Evolutionary conservation across 1,140 invertebrate species (phyloP).

Genomic region (Mizuhopecten yessoensis): DNA sequence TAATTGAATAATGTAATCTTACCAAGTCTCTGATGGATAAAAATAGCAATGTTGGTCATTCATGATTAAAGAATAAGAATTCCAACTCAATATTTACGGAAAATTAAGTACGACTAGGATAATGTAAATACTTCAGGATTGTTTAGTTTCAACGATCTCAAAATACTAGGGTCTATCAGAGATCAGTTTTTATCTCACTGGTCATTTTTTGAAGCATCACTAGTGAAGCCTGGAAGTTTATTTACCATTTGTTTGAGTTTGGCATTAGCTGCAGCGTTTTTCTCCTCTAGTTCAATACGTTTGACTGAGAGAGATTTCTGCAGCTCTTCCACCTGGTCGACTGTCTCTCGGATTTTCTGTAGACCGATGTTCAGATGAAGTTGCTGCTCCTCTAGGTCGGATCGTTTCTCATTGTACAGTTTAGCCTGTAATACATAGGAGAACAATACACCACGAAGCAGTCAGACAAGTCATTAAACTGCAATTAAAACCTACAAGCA

Average conservation of each 20-base stretch:
- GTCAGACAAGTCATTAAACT: no score
- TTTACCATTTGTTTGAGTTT: constrained; percentile 98
- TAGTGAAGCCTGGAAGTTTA: neutral
- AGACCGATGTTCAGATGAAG: constrained; percentile 99
- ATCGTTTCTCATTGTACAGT: constrained; percentile 98
- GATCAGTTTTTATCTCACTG: no score
- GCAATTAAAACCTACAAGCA: neutral
- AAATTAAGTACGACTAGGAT: neutral
- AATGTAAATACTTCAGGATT: no score
- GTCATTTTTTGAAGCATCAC: no score
- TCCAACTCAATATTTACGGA: neutral
- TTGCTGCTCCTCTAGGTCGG: constrained; percentile 99
- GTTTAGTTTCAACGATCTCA: constrained; percentile 99
- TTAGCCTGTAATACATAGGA: constrained; percentile 87
- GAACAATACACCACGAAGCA: neutral
- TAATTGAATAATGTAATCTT: neutral
- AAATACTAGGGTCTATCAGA: no score
- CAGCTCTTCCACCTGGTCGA: constrained; percentile 99
- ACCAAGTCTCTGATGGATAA: neutral
- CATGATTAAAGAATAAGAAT: neutral
- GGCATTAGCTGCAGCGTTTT: constrained; percentile 99
- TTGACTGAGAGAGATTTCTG: constrained; percentile 99
- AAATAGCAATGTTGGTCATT: neutral
- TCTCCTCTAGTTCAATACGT: constrained; percentile 95
- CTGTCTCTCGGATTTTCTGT: constrained; percentile 99